These are phyloP conservation scores for Nestor notabilis DNA, from an alignment of 2,113 vertebrate species.

Conservation along the genomic window DNA sequence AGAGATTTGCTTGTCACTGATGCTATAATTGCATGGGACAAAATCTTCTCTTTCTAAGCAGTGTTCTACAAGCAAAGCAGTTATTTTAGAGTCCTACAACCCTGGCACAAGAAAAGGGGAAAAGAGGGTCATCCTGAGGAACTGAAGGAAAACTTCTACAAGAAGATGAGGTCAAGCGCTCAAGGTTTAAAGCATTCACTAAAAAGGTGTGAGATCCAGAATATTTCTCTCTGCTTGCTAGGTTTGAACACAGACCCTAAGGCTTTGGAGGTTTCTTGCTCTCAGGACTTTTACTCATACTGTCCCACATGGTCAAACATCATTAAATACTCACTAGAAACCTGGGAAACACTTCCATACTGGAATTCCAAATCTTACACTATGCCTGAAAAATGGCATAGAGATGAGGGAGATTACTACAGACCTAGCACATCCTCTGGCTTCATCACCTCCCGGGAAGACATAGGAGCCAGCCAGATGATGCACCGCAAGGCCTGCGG, in stretches of 20 bases:
- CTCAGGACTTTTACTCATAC: background rate
- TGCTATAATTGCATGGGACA: background rate
- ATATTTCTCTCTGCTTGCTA: background rate
- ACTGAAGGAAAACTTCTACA: background rate
- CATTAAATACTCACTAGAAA: background rate
- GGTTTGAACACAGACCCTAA: background rate
- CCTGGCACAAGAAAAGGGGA: background rate
- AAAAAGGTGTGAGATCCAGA: background rate
- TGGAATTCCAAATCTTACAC: background rate
- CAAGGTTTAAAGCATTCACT: background rate
- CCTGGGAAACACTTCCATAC: background rate
- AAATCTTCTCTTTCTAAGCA: background rate
- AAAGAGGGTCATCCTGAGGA: background rate
- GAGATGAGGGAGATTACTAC: background rate
- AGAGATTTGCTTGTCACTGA: background rate
- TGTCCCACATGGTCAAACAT: background rate
- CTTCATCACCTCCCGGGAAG: background rate
- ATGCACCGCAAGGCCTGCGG: background rate
- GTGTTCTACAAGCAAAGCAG: background rate
- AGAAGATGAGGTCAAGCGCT: background rate
- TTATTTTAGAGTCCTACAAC: background rate
- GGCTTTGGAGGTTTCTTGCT: background rate
- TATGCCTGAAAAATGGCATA: fast-evolving
- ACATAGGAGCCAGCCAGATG: background rate
- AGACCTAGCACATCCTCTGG: background rate